Conservation (phyloP, 2,113 vertebrate genomes). For the Trinectes maculatus region DNA sequence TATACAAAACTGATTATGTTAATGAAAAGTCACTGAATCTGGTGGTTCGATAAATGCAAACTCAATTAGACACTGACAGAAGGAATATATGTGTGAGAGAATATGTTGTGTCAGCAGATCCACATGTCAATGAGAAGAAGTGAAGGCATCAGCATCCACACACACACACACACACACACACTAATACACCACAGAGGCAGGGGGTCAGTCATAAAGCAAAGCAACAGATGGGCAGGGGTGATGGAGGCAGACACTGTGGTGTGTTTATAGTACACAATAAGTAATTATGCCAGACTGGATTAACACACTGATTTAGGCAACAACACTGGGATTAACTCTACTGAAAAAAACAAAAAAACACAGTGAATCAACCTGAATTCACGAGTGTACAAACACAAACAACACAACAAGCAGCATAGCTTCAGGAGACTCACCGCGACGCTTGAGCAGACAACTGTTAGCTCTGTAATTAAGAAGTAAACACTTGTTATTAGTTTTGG, state of each 20-base stretch:
- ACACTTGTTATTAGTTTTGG: background rate
- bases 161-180: slow-evolving; percentile 18
- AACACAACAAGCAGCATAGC: background rate
- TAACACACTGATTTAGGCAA: slow-evolving; percentile 11
- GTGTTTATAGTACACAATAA: slow-evolving; percentile 29
- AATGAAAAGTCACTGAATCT: slow-evolving; percentile 14
- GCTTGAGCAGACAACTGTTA: background rate
- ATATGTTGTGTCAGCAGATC: slow-evolving; percentile 53
- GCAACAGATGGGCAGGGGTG: slow-evolving; percentile 68
- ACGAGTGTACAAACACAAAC: background rate
- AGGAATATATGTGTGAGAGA: slow-evolving; percentile 12
- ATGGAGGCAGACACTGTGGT: slow-evolving; percentile 2
- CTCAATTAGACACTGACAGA: no score
- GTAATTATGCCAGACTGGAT: slow-evolving; percentile 27
- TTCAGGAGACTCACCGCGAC: slow-evolving; percentile 32
- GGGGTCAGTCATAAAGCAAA: slow-evolving; percentile 46
- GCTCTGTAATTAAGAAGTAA: slow-evolving; percentile 5
- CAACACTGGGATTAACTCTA: background rate
- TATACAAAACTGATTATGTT: slow-evolving; percentile 6
- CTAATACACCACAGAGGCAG: slow-evolving; percentile 32
- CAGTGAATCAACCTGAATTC: background rate
- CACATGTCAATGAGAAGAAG: slow-evolving; percentile 51
- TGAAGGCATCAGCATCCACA: slow-evolving; percentile 59
- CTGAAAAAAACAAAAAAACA: background rate
- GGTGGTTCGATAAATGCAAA: background rate